Evolutionary conservation across 2,888 invertebrate species (phyloP).

Genomic region (Sinotaia quadrata): DNA sequence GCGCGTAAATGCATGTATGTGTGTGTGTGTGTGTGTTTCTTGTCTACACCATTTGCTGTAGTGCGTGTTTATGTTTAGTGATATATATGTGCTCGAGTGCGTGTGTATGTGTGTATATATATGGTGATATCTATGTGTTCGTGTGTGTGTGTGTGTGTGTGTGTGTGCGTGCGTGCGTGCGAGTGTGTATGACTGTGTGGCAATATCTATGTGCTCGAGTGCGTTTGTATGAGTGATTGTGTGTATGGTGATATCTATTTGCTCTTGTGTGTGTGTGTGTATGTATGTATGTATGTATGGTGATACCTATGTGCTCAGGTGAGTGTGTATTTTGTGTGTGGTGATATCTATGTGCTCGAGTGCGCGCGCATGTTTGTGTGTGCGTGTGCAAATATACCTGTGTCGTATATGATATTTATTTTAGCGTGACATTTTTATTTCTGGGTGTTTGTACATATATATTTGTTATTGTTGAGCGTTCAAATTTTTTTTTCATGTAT

Average conservation of each 20-base stretch:
- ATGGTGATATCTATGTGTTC: too few relatives aligned
- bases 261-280: background rate
- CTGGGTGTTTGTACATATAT: too few relatives aligned
- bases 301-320: background rate
- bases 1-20: background rate
- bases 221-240: too few relatives aligned
- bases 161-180: background rate
- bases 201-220: too few relatives aligned
- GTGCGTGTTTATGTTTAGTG: background rate
- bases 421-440: too few relatives aligned
- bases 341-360: background rate
- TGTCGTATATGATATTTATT: too few relatives aligned
- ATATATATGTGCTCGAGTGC: too few relatives aligned
- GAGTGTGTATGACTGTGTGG: too few relatives aligned
- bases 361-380: background rate
- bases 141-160: background rate
- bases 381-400: too few relatives aligned
- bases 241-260: background rate
- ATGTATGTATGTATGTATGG: background rate
- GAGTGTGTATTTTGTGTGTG: background rate
- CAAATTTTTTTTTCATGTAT: too few relatives aligned
- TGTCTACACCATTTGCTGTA: background rate
- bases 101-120: constrained; percentile 2
- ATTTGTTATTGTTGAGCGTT: too few relatives aligned
- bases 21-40: background rate